phyloP scores from a whole-genome alignment of 2,113 vertebrate genomes.

The Tauraco erythrolophus region DNA sequence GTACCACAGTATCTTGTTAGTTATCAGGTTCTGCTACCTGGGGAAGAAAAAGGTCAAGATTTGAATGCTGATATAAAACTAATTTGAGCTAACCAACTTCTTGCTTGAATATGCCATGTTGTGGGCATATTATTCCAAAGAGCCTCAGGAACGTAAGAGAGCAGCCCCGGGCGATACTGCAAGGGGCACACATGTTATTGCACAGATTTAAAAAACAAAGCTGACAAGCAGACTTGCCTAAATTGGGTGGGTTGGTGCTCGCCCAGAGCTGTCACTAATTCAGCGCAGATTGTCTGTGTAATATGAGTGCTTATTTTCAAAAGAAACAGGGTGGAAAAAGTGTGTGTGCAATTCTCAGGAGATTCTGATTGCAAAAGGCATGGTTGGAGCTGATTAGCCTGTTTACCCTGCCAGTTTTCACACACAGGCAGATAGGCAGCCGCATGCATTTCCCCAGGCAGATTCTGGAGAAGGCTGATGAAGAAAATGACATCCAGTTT shows the following conservation, averaged over 20 bases:
- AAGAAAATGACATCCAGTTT: background rate
- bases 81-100: background rate
- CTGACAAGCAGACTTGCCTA: conserved; percentile 1
- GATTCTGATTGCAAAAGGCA: conserved; percentile 9
- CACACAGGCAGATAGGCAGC: background rate
- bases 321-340: conserved; percentile 32
- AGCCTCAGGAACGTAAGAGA: background rate
- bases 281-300: background rate
- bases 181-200: background rate
- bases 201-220: conserved; percentile 12
- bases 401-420: conserved; percentile 18
- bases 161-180: background rate
- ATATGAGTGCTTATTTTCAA: conserved; percentile 21
- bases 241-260: background rate
- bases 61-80: background rate
- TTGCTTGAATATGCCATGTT: background rate
- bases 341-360: background rate
- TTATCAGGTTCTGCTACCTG: background rate
- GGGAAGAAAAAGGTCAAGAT: background rate
- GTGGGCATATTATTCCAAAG: background rate
- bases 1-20: background rate
- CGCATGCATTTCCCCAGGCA: background rate
- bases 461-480: background rate
- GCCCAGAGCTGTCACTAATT: conserved; percentile 6
- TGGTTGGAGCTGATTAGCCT: conserved; percentile 41